Conservation (phyloP, 2,797 vertebrate species). For the Coracias cyanogaster region DNA sequence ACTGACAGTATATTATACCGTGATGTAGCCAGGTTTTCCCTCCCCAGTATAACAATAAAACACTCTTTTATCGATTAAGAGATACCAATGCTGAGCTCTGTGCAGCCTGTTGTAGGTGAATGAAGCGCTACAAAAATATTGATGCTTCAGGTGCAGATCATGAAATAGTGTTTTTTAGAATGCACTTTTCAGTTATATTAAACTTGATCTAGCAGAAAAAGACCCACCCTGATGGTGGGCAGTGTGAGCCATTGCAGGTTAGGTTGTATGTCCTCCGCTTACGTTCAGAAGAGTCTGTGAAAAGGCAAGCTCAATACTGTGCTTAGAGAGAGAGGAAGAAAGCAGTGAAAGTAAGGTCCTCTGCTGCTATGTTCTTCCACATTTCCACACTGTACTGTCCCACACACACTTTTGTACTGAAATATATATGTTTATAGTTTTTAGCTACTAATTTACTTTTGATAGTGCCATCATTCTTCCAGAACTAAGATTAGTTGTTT, state of each 20-base stretch:
- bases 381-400: not conserved
- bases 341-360: not conserved
- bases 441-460: not conserved
- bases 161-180: slow-evolving; percentile 15
- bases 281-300: not conserved
- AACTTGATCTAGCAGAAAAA: not conserved
- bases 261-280: not conserved
- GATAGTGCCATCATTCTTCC: not conserved
- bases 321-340: not conserved
- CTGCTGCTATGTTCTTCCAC: fast-evolving
- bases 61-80: slow-evolving; percentile 8
- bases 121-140: slow-evolving; percentile 32
- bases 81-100: not conserved
- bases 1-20: not conserved
- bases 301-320: not conserved
- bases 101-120: not conserved
- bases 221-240: not conserved
- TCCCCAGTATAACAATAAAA: not conserved
- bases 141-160: not conserved
- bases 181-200: not conserved
- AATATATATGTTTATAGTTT: not conserved
- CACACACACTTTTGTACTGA: not conserved
- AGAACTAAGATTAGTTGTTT: not conserved
- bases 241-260: not conserved
- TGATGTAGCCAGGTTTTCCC: slow-evolving; percentile 6